A percentile compares a stretch with the other conserved stretches of the same genome.
Conservation (phyloP, 2,888 invertebrate genomes). For the Blera fallax region DNA sequence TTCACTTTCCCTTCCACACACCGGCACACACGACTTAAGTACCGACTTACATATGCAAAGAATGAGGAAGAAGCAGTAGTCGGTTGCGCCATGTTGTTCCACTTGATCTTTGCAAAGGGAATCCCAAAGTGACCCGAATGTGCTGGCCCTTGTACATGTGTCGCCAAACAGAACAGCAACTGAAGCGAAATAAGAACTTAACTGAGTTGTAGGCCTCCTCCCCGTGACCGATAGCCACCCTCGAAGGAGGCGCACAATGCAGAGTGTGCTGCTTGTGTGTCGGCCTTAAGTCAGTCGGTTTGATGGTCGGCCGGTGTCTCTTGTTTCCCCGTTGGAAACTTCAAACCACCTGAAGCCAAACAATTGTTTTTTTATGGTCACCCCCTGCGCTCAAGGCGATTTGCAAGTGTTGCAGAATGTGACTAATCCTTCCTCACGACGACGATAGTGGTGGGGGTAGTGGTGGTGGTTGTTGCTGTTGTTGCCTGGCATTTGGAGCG, state of each 20-base stretch:
- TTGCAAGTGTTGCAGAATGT: slow-evolving; percentile 35
- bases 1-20: neutral
- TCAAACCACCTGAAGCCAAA: slow-evolving; percentile 64
- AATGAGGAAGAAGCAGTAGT: slow-evolving; percentile 16
- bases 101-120: slow-evolving; percentile 52
- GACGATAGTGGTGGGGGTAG: neutral
- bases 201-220: slow-evolving; percentile 22
- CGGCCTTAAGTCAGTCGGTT: neutral
- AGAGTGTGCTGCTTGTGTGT: neutral
- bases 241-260: neutral
- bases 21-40: neutral
- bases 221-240: slow-evolving; percentile 36
- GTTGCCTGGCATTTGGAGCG: slow-evolving; percentile 31
- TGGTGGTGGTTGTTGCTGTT: neutral
- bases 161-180: slow-evolving; percentile 1
- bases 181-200: slow-evolving; percentile 28
- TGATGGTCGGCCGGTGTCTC: neutral
- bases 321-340: neutral
- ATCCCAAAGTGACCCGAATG: slow-evolving; percentile 27
- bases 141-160: neutral
- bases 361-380: slow-evolving; percentile 25
- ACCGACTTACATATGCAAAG: slow-evolving; percentile 32
- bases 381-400: slow-evolving; percentile 27
- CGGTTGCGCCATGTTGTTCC: slow-evolving; percentile 27
- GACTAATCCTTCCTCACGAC: slow-evolving; percentile 56